Percentiles rank a stretch among this genome's conserved stretches.
phyloP scores from a whole-genome alignment of 2,113 vertebrate genomes.

The Thamnaconus septentrionalis region DNA sequence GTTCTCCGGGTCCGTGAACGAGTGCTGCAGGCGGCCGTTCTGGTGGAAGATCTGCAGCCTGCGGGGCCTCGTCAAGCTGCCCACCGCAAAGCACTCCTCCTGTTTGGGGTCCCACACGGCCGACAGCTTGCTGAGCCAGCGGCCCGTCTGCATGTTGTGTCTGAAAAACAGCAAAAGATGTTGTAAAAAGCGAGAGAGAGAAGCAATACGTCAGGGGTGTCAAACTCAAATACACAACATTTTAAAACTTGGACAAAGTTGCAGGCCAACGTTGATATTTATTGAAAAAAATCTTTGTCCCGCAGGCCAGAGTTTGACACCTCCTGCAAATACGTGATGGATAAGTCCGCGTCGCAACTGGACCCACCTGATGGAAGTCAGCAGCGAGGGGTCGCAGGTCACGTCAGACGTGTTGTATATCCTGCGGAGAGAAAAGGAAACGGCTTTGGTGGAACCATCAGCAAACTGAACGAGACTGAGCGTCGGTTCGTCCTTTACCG shows the following conservation, averaged over 20 bases:
- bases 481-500: constrained; percentile 70
- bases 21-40: constrained; percentile 70
- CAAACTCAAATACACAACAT: too few relatives aligned
- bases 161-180: constrained; percentile 48
- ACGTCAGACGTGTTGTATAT: constrained; percentile 82
- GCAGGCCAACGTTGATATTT: too few relatives aligned
- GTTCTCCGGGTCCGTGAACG: constrained; percentile 63
- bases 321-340: too few relatives aligned
- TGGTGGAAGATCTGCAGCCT: constrained; percentile 79
- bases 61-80: constrained; percentile 75
- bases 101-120: constrained; percentile 89
- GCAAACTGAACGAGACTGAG: too few relatives aligned
- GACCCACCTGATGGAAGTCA: constrained; percentile 77
- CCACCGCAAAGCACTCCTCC: constrained; percentile 84
- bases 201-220: too few relatives aligned
- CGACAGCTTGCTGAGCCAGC: constrained; percentile 80
- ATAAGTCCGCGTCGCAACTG: too few relatives aligned
- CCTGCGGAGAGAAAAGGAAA: constrained; percentile 58
- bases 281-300: too few relatives aligned
- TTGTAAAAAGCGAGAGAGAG: background rate
- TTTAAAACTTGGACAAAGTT: too few relatives aligned
- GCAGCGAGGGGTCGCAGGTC: constrained; percentile 27
- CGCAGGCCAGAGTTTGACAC: too few relatives aligned
- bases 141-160: constrained; percentile 78
- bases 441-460: background rate